Base-by-base conservation (phyloP, 1,140 invertebrate genomes). In the Acyrthosiphon pisum region DNA sequence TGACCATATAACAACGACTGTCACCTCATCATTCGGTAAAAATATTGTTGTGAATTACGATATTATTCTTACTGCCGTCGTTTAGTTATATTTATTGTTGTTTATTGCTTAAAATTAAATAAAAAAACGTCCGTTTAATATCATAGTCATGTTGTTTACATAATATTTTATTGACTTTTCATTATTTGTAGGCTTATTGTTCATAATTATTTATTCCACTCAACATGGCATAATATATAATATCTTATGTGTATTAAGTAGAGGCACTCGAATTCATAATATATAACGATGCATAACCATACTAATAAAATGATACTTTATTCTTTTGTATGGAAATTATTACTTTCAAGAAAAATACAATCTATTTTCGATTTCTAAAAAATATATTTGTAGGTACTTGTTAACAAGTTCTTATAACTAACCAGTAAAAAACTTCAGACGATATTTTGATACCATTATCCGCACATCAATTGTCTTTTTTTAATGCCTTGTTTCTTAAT, bases 121-220 rank as follows among this genome's bases (percentile, higher is more conserved):
- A 90, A 60, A 90, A 90, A 90, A 56, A 37, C 35, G 44, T 44
- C 44, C 30, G 41, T 68, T 60, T 30, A 44, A 68, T 68, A 46
- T n/a, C 35, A 35, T 76, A 41, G 88, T 41, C 41, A 14, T 26
- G 11, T 44, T 90, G 26, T 41, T 41, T 22, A 68, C 14, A 68
- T 53, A 50, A 50, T 50, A 53, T 53, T 90, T 41, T 90, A 90
- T 90, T 90, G 89, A 90, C 53, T 26, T 68, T 60, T 90, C 56
- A 41, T 53, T 89, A 53, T 56, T 89, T 56, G 50, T 53, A 35
- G 48, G 56, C 7, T 53, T 89, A 22, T 26, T 23, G 89, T 90
- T 90, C 41, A 3, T 90, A 46, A 76, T 76, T 76, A n/a, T 76
- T 76, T 76, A 90, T 68, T 68, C 41, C 26, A 56, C 22, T 44